Evolutionary conservation across 2,888 invertebrate species (phyloP).

Genomic region (Oscheius sp.): DNA sequence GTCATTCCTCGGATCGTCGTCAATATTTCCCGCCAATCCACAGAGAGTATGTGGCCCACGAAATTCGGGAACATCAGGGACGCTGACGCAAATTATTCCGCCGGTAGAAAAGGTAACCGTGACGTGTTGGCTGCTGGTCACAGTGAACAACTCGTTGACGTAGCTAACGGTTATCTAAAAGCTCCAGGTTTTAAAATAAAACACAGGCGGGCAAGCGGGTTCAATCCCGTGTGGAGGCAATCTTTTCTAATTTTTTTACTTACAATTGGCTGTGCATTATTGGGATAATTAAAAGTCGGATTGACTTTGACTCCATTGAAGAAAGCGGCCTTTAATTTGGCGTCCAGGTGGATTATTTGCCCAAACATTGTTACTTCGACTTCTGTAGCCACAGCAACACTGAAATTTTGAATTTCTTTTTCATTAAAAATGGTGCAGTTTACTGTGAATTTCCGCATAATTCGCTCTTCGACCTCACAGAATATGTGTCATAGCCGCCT

Average conservation of each 20-base stretch:
- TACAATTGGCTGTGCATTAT: constrained; percentile 18
- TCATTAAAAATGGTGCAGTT: no score
- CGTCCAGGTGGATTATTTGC: constrained; percentile 55
- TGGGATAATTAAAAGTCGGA: constrained; percentile 60
- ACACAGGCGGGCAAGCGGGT: no score
- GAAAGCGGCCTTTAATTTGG: constrained; percentile 40
- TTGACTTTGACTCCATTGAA: constrained; percentile 52
- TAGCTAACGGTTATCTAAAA: constrained; percentile 32
- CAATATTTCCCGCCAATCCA: constrained; percentile 64
- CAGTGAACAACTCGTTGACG: constrained; percentile 39
- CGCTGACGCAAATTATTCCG: constrained; percentile 43
- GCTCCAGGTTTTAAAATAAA: no score
- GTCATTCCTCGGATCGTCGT: constrained; percentile 58
- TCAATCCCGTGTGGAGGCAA: no score
- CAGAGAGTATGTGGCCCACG: constrained; percentile 57
- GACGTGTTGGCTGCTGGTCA: constrained; percentile 43
- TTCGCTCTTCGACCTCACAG: constrained; percentile 57
- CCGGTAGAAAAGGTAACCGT: constrained; percentile 44
- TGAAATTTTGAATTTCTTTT: constrained; percentile 31
- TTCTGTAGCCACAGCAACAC: constrained; percentile 54
- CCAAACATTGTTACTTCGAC: constrained; percentile 59
- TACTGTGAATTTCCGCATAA: neutral
- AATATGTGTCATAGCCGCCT: constrained; percentile 46
- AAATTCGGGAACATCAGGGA: constrained; percentile 59
- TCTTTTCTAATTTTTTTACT: neutral